A percentile compares a stretch with the other conserved stretches of the same genome.
Conservation (phyloP, 2,797 vertebrate species). For the Meriones psammophilus region DNA sequence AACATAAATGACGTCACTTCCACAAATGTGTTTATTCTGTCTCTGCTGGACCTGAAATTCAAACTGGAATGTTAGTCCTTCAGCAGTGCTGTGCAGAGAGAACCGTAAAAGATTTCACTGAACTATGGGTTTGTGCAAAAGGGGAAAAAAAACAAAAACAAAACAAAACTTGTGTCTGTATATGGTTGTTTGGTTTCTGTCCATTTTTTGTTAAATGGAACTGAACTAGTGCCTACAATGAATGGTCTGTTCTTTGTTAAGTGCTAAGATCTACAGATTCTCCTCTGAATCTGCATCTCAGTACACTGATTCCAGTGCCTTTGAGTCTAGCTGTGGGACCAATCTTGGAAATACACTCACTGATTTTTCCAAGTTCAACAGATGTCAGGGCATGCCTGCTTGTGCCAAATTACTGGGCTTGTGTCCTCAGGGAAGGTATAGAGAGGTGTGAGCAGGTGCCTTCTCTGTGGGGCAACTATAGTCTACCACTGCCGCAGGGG, state of each 20-base stretch:
- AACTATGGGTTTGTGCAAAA: conserved; percentile 8
- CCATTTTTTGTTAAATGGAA: conserved; percentile 36
- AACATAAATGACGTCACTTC: conserved; percentile 41
- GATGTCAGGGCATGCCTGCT: not conserved
- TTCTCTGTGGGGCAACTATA: not conserved
- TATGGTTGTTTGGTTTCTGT: conserved; percentile 23
- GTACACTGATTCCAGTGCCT: not conserved
- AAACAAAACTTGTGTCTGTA: not conserved
- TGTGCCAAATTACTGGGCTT: conserved; percentile 2
- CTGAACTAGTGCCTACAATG: conserved; percentile 7
- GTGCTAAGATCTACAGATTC: not conserved
- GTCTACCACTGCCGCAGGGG: not conserved
- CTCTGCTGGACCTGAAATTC: not conserved
- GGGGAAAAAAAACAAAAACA: not conserved
- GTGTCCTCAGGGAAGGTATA: not conserved
- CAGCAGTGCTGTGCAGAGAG: not conserved
- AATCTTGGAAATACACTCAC: conserved; percentile 21
- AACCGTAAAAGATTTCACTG: not conserved
- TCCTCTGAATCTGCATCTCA: not conserved
- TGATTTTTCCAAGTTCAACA: conserved; percentile 2
- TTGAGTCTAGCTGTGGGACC: not conserved
- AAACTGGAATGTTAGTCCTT: not conserved
- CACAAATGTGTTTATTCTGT: not conserved
- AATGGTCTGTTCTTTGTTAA: conserved; percentile 14
- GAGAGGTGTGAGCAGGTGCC: not conserved